These are phyloP conservation scores for Stegodyphus dumicola DNA, from an alignment of 1,140 invertebrate genomes.

Conservation along the genomic window DNA sequence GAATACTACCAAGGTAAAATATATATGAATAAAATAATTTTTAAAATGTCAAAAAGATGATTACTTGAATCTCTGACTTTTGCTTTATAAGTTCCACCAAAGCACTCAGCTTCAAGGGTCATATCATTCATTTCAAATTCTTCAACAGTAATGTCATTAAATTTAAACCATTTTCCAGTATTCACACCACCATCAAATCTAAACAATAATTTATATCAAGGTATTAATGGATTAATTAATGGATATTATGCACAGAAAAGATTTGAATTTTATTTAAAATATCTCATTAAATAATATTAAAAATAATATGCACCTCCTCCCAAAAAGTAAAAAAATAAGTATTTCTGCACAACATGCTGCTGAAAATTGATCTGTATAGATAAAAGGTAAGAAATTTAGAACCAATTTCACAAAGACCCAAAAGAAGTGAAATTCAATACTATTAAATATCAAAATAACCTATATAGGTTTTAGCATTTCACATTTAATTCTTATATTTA, in stretches of 20 bases:
- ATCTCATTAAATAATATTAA: not conserved
- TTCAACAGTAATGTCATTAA: conserved; percentile 74
- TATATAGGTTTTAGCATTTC: no score
- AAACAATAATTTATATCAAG: not conserved
- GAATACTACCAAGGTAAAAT: no score
- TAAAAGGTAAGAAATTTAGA: no score
- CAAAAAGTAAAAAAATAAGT: no score
- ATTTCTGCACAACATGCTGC: no score
- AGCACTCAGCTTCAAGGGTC: conserved; percentile 72
- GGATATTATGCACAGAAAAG: not conserved
- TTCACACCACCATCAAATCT: conserved; percentile 63
- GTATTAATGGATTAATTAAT: not conserved
- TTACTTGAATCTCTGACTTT: conserved; percentile 70
- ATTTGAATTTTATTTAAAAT: not conserved
- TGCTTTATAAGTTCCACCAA: conserved; percentile 73
- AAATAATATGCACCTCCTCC: not conserved
- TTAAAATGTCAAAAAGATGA: not conserved
- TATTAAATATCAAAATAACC: no score
- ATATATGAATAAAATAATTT: not conserved
- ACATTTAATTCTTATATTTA: no score
- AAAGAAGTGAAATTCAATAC: no score
- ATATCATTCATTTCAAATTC: conserved; percentile 69
- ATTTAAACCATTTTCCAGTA: conserved; percentile 73
- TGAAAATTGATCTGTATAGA: no score
- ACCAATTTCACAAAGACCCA: no score